Conservation (phyloP, 2,797 vertebrate genomes). For the Thaleichthys pacificus region DNA sequence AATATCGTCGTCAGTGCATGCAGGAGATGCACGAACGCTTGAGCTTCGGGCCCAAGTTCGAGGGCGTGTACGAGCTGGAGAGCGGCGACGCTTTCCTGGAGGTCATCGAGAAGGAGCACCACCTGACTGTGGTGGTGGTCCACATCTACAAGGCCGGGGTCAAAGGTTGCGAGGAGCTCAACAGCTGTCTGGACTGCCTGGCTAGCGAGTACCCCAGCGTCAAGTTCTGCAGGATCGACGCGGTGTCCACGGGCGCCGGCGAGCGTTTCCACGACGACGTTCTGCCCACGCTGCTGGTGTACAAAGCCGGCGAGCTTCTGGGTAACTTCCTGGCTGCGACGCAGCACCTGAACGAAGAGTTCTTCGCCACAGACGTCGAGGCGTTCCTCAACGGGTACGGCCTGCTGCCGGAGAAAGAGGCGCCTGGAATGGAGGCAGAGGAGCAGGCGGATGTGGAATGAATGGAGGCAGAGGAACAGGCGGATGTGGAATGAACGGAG, state of each 20-base stretch:
- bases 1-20: slow-evolving; percentile 95
- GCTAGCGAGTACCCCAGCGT: slow-evolving; percentile 85
- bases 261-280: slow-evolving; percentile 90
- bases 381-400: slow-evolving; percentile 95
- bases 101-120: slow-evolving; percentile 90
- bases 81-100: slow-evolving; percentile 86
- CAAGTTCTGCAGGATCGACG: slow-evolving; percentile 95
- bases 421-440: slow-evolving; percentile 62
- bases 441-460: slow-evolving; percentile 71
- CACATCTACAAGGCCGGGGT: slow-evolving; percentile 88
- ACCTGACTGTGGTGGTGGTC: slow-evolving; percentile 87
- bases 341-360: slow-evolving; percentile 88
- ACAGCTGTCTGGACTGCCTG: slow-evolving; percentile 86
- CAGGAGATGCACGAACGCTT: slow-evolving; percentile 94
- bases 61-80: slow-evolving; percentile 84
- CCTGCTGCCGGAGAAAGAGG: slow-evolving; percentile 88
- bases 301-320: slow-evolving; percentile 93
- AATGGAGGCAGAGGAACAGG: slow-evolving; percentile 66
- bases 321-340: slow-evolving; percentile 90
- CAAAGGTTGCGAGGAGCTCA: slow-evolving; percentile 88
- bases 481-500: slow-evolving; percentile 61
- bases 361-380: slow-evolving; percentile 93
- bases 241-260: slow-evolving; percentile 83
- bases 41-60: slow-evolving; percentile 92
- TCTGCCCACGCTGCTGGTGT: slow-evolving; percentile 89